Conservation (phyloP, 53 echinoderm and acorn worm genomes). For the Echinarachnius parma region DNA sequence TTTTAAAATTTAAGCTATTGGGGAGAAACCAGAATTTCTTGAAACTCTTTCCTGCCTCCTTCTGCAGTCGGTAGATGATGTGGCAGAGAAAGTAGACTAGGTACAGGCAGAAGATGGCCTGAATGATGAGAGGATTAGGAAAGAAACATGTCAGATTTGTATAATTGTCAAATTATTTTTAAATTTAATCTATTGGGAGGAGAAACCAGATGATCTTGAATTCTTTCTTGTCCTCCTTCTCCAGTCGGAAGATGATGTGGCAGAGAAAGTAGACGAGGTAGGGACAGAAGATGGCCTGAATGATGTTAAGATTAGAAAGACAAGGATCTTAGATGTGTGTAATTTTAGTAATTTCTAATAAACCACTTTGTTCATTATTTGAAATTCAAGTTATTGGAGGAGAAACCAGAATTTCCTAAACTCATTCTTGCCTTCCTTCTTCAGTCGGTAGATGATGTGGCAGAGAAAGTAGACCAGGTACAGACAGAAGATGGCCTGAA, state of each 20-base stretch:
- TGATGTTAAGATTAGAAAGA: too few relatives aligned
- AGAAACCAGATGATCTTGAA: conserved; percentile 64
- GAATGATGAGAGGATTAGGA: too few relatives aligned
- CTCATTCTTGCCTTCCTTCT: conserved; percentile 57
- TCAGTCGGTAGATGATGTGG: conserved; percentile 50
- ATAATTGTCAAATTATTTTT: too few relatives aligned
- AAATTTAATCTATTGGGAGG: too few relatives aligned
- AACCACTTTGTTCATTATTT: too few relatives aligned
- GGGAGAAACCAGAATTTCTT: conserved; percentile 62
- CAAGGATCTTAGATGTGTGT: too few relatives aligned
- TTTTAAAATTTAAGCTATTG: too few relatives aligned
- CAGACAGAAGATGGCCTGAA: conserved; percentile 54
- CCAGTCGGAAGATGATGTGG: conserved; percentile 49
- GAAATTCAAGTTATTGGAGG: too few relatives aligned
- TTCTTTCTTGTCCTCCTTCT: conserved; percentile 57
- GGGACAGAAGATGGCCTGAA: conserved; percentile 54
- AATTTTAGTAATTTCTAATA: too few relatives aligned
- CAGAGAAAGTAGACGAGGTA: conserved; percentile 65
- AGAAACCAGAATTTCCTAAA: conserved; percentile 67
- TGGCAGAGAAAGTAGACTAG: conserved; percentile 59
- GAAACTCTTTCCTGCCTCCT: conserved; percentile 56
- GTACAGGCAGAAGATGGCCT: conserved; percentile 62
- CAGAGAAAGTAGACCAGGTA: conserved; percentile 64
- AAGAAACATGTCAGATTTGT: too few relatives aligned
- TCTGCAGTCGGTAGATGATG: conserved; percentile 50